These are phyloP conservation scores for Oreochromis aureus DNA, from an alignment of 2,113 vertebrate genomes.

Conservation along the genomic window DNA sequence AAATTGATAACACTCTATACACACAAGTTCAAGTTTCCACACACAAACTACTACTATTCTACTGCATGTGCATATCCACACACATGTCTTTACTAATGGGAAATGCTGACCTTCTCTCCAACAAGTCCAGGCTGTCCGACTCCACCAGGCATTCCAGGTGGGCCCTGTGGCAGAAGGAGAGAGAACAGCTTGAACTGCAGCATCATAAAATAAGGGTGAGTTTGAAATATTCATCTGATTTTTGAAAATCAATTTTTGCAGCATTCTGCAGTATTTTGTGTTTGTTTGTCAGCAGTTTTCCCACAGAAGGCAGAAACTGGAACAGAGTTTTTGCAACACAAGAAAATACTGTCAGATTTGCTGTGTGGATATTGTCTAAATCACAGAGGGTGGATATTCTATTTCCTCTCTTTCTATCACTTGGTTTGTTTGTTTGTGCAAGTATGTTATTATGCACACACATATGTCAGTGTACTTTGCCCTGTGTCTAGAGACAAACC, in stretches of 20 bases:
- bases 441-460: background rate
- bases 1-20: background rate
- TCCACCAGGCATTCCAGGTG: slow-evolving; percentile 77
- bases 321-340: slow-evolving; percentile 23
- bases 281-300: slow-evolving; percentile 36
- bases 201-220: slow-evolving; percentile 6
- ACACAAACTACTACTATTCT: background rate
- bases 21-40: background rate
- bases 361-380: slow-evolving; percentile 1
- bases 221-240: slow-evolving; percentile 49
- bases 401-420: background rate
- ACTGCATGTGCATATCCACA: background rate
- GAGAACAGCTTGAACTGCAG: background rate
- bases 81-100: background rate
- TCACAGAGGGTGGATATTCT: background rate
- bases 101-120: slow-evolving; percentile 83
- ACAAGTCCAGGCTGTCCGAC: slow-evolving; percentile 83
- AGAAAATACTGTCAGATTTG: slow-evolving; percentile 19
- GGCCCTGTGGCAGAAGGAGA: slow-evolving; percentile 67
- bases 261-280: background rate
- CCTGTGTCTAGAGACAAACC: slow-evolving; percentile 2
- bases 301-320: slow-evolving; percentile 18
- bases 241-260: slow-evolving; percentile 4
- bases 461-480: background rate
- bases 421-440: slow-evolving; percentile 5